Base-by-base conservation (phyloP, 2,888 invertebrate genomes). In the Bhutanitis thaidina region DNA sequence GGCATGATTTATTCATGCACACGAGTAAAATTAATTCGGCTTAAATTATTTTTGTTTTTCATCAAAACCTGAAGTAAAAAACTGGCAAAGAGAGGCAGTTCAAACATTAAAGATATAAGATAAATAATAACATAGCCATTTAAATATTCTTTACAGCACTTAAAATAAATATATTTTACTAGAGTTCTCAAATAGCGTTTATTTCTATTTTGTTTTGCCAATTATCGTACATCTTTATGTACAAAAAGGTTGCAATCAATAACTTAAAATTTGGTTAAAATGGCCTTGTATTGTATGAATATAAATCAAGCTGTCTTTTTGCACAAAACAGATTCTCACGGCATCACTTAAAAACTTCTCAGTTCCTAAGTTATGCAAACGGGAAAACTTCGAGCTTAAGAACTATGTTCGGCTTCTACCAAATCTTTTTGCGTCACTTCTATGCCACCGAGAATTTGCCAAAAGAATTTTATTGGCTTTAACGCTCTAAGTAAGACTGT, bases 351-450 rank as follows among this genome's bases (percentile, higher is more conserved):
- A 75, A 77, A 78, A 80, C 77, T 79, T 80, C 75, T 71, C 69
- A 68, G 71, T 74, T 72, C 77, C 70, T 76, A 75, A 81, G 77
- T 80, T 73, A 85, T 84, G 80, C 78, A 83, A 84, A 87, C 80
- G 80, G 83, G 77, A 68, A 80, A 83, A 84, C 77, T 85, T 83
- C 64, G 69, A 67, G 74, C 76, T 77, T 74, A 71, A 77, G 77
- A 80, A 82, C 75, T 73, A 70, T 70, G 71, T 73, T 71, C 71
- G 72, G 74, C 75, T 79, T 69, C 72, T 74, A 77, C 76, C 74
- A 69, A 71, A 76, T 81, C 80, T 82, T 83, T 78, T 79, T 83
- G 79, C 77, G 76, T 73, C 77, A 77, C 80, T 84, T 80, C 71
- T 75, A 80, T 82, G 77, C 74, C 74, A 67, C 39, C 43, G 52